Evolutionary conservation across 2,113 vertebrate species (phyloP).

Genomic region (Amazona vittata): DNA sequence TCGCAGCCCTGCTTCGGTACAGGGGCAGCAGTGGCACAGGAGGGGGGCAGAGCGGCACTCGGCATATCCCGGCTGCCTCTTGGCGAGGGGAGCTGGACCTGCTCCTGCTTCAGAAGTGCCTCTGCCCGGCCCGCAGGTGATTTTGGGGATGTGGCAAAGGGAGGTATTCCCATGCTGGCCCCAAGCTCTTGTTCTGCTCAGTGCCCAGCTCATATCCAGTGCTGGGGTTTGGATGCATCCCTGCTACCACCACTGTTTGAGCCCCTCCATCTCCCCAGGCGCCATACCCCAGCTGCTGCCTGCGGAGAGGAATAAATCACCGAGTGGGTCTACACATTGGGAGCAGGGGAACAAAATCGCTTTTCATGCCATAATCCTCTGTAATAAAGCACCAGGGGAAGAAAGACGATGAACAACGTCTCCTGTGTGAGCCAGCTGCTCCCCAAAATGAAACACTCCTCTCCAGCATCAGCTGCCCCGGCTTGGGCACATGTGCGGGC

Average conservation of each 20-base stretch:
- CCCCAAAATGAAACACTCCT: slow-evolving; percentile 9
- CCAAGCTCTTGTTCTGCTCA: neutral
- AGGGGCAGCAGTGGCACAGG: neutral
- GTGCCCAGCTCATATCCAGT: fast-evolving
- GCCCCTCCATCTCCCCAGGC: neutral
- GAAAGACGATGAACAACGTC: slow-evolving; percentile 20
- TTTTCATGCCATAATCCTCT: slow-evolving; percentile 59
- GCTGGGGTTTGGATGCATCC: neutral
- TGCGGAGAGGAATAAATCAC: neutral
- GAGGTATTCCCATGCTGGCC: neutral
- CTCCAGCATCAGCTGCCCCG: neutral
- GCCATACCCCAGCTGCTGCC: neutral
- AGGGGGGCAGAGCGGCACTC: neutral
- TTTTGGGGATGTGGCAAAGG: neutral
- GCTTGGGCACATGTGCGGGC: neutral
- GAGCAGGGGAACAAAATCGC: slow-evolving; percentile 34
- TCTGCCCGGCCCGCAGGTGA: neutral
- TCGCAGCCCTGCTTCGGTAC: neutral
- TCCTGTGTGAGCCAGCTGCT: slow-evolving; percentile 60
- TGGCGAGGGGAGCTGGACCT: neutral
- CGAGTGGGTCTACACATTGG: neutral
- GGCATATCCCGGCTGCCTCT: fast-evolving
- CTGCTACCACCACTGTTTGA: neutral
- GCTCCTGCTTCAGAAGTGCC: fast-evolving
- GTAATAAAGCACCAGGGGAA: slow-evolving; percentile 35